Conservation (phyloP, 2,888 invertebrate genomes). For the Epiblema foenella region DNA sequence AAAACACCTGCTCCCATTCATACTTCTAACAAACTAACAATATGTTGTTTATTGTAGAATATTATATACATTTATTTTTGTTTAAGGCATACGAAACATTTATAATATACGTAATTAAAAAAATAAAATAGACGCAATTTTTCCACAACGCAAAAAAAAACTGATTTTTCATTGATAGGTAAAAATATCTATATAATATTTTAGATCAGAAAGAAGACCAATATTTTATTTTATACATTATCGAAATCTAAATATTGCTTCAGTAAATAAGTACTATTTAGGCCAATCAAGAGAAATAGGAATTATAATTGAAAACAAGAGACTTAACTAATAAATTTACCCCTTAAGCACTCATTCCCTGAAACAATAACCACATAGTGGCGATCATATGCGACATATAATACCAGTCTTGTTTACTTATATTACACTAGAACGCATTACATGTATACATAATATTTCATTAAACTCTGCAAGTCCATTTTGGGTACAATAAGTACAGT, state of each 20-base stretch:
- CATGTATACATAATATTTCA: slow-evolving; percentile 4
- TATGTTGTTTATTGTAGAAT: slow-evolving; percentile 11
- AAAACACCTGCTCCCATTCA: slow-evolving; percentile 70
- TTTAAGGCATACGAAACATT: slow-evolving; percentile 2
- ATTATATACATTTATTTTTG: slow-evolving; percentile 23
- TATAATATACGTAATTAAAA: slow-evolving; percentile 7
- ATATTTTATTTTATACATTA: background rate
- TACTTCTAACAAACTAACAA: slow-evolving; percentile 43
- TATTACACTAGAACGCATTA: background rate
- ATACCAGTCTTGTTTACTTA: slow-evolving; percentile 24
- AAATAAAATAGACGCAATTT: background rate
- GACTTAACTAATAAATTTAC: background rate
- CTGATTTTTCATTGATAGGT: slow-evolving; percentile 5
- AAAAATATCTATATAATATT: slow-evolving; percentile 9
- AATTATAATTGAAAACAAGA: background rate
- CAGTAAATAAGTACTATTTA: slow-evolving; percentile 12
- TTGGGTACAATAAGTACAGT: background rate
- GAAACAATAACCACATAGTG: background rate
- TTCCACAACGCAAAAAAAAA: background rate
- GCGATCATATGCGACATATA: background rate
- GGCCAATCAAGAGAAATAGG: slow-evolving; percentile 1
- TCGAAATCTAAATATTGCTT: background rate
- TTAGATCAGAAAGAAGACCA: background rate
- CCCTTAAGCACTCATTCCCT: background rate
- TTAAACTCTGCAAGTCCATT: background rate